Percentiles rank a stretch among this genome's conserved stretches.
Conservation (phyloP, 2,113 vertebrate genomes). For the Vimba vimba region DNA sequence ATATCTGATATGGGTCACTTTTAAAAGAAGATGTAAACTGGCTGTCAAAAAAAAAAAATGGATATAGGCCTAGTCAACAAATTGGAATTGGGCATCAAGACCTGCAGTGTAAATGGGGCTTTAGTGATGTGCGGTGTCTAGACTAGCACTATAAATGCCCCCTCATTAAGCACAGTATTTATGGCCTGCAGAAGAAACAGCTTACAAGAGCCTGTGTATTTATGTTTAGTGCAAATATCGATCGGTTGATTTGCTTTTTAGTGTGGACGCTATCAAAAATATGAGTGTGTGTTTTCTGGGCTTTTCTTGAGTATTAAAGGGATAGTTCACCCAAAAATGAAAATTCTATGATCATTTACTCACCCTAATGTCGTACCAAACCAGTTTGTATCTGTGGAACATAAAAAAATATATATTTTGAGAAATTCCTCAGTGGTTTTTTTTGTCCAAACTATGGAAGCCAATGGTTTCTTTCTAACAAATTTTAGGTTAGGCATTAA, state of each 20-base stretch:
- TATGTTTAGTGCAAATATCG: conserved; percentile 62
- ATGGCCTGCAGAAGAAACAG: conserved; percentile 49
- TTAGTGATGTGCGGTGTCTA: conserved; percentile 48
- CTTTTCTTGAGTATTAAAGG: neutral
- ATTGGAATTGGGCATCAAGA: too few species aligned
- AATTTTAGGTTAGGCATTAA: neutral
- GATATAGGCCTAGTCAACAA: too few species aligned
- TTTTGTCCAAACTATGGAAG: neutral
- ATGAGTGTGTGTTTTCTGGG: neutral
- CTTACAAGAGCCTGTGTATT: conserved; percentile 43
- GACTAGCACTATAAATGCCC: conserved; percentile 53
- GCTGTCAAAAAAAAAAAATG: too few species aligned
- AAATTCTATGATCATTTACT: neutral
- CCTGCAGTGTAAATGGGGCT: too few species aligned
- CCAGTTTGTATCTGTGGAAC: neutral
- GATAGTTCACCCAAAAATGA: neutral
- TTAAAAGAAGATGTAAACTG: too few species aligned
- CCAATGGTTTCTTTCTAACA: neutral
- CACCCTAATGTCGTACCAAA: neutral
- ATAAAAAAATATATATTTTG: neutral
- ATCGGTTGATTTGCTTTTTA: conserved; percentile 56
- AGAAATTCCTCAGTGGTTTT: neutral
- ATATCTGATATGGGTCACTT: too few species aligned
- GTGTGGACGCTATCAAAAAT: neutral
- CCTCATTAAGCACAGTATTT: conserved; percentile 61